Percentiles rank a stretch among this genome's conserved stretches.
Evolutionary conservation across 1,140 invertebrate genomes (phyloP).

Genomic region (Anastrepha obliqua): DNA sequence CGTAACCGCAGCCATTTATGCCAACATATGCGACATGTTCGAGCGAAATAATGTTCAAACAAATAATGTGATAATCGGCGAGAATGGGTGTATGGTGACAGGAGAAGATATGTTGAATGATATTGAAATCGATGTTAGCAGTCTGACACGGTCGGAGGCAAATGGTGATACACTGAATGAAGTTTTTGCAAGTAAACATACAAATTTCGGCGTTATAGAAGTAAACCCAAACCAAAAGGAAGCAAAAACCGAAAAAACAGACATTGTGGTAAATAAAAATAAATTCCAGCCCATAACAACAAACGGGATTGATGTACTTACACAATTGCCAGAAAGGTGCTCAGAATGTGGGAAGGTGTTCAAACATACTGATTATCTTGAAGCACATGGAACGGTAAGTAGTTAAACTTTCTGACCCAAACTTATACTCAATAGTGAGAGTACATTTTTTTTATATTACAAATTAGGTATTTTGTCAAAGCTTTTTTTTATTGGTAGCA

Average conservation of each 20-base stretch:
- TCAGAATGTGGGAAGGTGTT: conserved; percentile 56
- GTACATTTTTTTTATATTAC: no score
- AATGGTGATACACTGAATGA: conserved; percentile 56
- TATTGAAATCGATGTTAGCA: conserved; percentile 59
- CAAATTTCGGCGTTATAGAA: not conserved
- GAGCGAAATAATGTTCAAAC: conserved; percentile 52
- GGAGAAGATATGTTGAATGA: conserved; percentile 58
- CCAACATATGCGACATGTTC: conserved; percentile 58
- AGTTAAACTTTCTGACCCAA: no score
- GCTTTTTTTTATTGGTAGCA: no score
- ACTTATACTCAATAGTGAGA: no score
- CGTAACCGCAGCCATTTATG: conserved; percentile 52
- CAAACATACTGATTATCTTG: conserved; percentile 51
- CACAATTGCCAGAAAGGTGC: conserved; percentile 21
- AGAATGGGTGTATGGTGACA: conserved; percentile 23
- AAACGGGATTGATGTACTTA: not conserved
- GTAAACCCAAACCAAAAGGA: not conserved
- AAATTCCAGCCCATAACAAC: not conserved
- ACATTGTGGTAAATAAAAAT: not conserved
- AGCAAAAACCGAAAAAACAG: no score
- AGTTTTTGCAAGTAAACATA: conserved; percentile 18
- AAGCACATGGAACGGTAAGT: conserved; percentile 5
- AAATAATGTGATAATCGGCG: conserved; percentile 46
- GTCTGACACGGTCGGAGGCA: conserved; percentile 57
- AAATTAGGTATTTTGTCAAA: no score